Evolutionary conservation across 2,113 vertebrate genomes (phyloP).

Genomic region (Apeltes quadracus): DNA sequence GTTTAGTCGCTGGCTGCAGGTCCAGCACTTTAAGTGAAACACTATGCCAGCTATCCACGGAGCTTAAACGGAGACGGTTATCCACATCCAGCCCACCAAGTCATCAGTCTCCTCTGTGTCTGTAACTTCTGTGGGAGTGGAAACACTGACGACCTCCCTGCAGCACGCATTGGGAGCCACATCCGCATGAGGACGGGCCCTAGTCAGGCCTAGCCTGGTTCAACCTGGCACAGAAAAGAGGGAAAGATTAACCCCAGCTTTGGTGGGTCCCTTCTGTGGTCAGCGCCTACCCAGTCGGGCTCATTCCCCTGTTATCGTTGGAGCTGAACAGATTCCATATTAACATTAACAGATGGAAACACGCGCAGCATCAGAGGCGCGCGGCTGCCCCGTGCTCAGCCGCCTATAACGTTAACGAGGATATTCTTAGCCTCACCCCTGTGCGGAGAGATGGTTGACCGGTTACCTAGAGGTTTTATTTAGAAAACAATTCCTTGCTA

Average conservation of each 20-base stretch:
- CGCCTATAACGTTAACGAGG: conserved; percentile 35
- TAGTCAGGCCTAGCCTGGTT: conserved; percentile 26
- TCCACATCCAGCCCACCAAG: conserved; percentile 45
- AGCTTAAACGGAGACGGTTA: conserved; percentile 44
- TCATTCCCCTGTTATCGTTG: conserved; percentile 70
- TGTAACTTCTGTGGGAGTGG: conserved; percentile 50
- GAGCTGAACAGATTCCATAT: conserved; percentile 62
- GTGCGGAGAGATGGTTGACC: conserved; percentile 16
- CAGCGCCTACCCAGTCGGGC: conserved; percentile 6
- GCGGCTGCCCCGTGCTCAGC: background rate
- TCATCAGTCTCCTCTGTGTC: conserved; percentile 50
- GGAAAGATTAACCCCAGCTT: conserved; percentile 36
- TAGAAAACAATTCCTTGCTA: background rate
- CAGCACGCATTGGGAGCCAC: conserved; percentile 33
- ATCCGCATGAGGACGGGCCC: conserved; percentile 20
- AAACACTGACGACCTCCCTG: conserved; percentile 56
- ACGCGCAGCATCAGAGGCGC: conserved; percentile 30
- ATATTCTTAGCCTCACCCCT: conserved; percentile 52
- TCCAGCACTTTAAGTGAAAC: conserved; percentile 20
- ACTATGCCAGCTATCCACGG: conserved; percentile 2
- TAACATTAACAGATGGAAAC: conserved; percentile 8
- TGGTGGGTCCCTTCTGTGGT: conserved; percentile 52
- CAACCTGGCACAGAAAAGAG: conserved; percentile 38
- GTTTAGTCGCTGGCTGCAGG: conserved; percentile 14
- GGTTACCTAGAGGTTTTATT: conserved; percentile 11